Evolutionary conservation across 2,888 invertebrate genomes (phyloP), one percentile per base, ranked within the genome.

Genomic region (Noctua janthe): DNA sequence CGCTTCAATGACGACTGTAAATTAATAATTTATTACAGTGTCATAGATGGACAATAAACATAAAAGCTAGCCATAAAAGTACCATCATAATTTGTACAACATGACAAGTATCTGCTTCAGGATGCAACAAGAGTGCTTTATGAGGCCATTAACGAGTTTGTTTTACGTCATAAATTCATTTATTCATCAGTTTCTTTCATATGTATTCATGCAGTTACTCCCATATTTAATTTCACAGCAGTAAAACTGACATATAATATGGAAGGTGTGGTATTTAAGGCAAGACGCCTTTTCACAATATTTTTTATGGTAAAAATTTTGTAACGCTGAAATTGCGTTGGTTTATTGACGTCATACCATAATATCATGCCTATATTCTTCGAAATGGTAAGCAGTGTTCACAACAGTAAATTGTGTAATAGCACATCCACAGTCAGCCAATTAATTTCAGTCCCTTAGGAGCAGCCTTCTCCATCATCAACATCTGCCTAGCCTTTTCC

Each of bases 221-320:
- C 71, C 78, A 83, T 83, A 78, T 78, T 84, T 47, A 74, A 81
- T 83, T 51, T 39, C 56, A 69, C 29, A 2, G 49, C 74, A 66
- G 39, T 84, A 64, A 69, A 84, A 66, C 71, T 78, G 84, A 66
- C 78, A 70, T 29, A 74, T 67, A 1, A 39, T 75, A 71, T 67
- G 69, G 78, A 78, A 76, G 71, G 71, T 23, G 71, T 39, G 6
- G 29, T 43, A 64, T 35, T 77, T 79, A 71, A 29, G 77, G 79
- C 43, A 82, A 78, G 59, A 82, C 75, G 51, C 20, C 47, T 77
- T 87, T 79, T 71, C 49, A 62, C 54, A 39, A 51, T 51, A 29
- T 66, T 56, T 76, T 76, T 80, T 80, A 11, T 39, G n/a, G 35
- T 20, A 74, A 71, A 69, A 39, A 76, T 83, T 77, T 76, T 78